phyloP scores from a whole-genome alignment of 2,888 invertebrate genomes.

The Romanomermis culicivorax region DNA sequence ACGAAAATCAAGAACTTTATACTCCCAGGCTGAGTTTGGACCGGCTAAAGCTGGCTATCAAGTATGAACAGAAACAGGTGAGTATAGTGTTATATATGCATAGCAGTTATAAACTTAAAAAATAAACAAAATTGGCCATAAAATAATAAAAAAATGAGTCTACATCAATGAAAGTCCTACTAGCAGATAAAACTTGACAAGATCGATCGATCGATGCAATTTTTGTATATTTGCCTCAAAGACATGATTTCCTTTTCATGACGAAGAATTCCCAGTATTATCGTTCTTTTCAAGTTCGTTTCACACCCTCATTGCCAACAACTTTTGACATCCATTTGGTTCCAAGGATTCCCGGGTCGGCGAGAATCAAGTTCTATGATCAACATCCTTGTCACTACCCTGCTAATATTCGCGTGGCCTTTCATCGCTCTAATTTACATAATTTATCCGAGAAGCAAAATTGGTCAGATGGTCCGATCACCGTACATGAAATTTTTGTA shows the following conservation, averaged over 20 bases:
- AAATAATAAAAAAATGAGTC: too few species aligned
- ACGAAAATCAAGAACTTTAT: conserved; percentile 23
- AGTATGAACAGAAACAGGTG: conserved; percentile 39
- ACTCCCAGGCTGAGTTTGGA: conserved; percentile 30
- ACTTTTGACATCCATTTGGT: conserved; percentile 37
- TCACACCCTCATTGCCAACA: conserved; percentile 40
- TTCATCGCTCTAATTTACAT: conserved; percentile 28
- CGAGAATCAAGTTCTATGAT: conserved; percentile 31
- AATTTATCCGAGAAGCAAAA: conserved; percentile 31
- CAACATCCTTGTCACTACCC: conserved; percentile 33
- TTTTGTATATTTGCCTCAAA: not conserved
- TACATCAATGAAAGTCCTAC: too few species aligned
- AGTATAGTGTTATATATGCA: too few species aligned
- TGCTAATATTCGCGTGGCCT: conserved; percentile 35
- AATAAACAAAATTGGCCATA: too few species aligned
- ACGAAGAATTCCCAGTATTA: too few species aligned
- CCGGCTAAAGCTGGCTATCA: conserved; percentile 37
- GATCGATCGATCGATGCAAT: too few species aligned
- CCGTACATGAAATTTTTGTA: conserved; percentile 41
- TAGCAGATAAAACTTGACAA: too few species aligned
- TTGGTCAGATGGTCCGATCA: conserved; percentile 35
- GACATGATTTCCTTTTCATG: too few species aligned
- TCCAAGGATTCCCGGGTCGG: conserved; percentile 37
- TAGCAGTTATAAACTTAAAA: not conserved
- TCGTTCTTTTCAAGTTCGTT: conserved; percentile 35